Percentiles rank a stretch among this genome's conserved stretches.
These are phyloP conservation scores for Hydrozoanthus gracilis DNA, from an alignment of 92 coral and sea anemone species.

Conservation along the genomic window DNA sequence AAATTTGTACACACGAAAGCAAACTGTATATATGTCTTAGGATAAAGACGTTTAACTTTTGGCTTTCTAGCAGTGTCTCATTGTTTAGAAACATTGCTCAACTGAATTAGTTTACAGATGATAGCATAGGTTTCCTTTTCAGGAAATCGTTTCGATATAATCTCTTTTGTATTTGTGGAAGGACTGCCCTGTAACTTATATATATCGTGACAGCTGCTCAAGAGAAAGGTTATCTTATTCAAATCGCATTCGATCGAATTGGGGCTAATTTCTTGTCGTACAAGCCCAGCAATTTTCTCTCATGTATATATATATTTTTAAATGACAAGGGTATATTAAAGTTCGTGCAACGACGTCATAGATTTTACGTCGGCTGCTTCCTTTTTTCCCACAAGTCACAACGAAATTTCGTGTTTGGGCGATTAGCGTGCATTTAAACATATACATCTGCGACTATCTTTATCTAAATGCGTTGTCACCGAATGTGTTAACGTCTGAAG, in stretches of 20 bases:
- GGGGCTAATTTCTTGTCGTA: background rate
- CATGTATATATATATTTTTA: background rate
- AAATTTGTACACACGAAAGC: slow-evolving; percentile 21
- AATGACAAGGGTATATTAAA: background rate
- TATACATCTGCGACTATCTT: background rate
- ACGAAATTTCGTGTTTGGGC: background rate
- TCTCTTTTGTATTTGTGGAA: slow-evolving; percentile 17
- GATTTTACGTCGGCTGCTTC: background rate
- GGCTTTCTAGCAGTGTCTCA: slow-evolving; percentile 11
- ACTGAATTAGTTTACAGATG: slow-evolving; percentile 31
- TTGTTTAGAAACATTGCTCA: slow-evolving; percentile 1
- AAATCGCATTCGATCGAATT: slow-evolving; percentile 21
- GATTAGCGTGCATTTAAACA: slow-evolving; percentile 16
- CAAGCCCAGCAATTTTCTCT: background rate
- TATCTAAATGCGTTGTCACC: background rate
- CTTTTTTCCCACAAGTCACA: too few relatives aligned
- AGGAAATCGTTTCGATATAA: slow-evolving; percentile 51
- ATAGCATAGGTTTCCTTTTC: slow-evolving; percentile 20
- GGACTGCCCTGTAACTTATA: slow-evolving; percentile 11
- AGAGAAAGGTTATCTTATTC: slow-evolving; percentile 31
- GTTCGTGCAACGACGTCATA: background rate
- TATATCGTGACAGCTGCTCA: slow-evolving; percentile 45
- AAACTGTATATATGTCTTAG: background rate
- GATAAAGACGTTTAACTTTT: background rate
- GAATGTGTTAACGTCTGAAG: background rate